Evolutionary conservation across 2,797 vertebrate species (phyloP).

Genomic region (Cossypha polioptera): DNA sequence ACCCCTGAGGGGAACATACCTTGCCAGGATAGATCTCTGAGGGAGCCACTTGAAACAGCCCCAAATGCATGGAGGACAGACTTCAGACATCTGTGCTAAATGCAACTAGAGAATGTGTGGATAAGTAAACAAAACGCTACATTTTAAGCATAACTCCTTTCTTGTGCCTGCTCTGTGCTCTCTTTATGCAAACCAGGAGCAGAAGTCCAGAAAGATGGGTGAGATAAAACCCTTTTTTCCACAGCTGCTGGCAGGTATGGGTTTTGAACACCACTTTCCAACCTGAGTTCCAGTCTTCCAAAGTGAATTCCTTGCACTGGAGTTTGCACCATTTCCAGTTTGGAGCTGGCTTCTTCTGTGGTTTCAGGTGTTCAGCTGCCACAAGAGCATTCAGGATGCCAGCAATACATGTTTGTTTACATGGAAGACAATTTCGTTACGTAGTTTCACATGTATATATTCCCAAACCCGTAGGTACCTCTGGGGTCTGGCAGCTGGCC

Average conservation of each 20-base stretch:
- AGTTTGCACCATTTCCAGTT: background rate
- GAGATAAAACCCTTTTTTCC: background rate
- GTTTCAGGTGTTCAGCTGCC: background rate
- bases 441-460: background rate
- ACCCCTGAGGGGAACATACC: fast-evolving
- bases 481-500: background rate
- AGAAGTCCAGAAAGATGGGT: background rate
- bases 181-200: background rate
- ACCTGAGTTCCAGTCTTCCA: background rate
- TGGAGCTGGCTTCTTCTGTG: background rate
- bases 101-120: background rate
- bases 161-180: background rate
- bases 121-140: background rate
- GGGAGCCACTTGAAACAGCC: background rate
- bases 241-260: fast-evolving
- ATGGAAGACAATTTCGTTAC: background rate
- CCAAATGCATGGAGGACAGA: background rate
- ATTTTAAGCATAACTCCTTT: background rate
- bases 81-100: background rate
- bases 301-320: background rate
- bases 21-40: background rate
- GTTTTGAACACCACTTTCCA: background rate
- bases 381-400: background rate
- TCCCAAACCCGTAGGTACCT: fast-evolving
- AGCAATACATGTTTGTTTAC: background rate